Conservation (phyloP, 2,797 vertebrate species). For the Scomberomorus guttatus region DNA sequence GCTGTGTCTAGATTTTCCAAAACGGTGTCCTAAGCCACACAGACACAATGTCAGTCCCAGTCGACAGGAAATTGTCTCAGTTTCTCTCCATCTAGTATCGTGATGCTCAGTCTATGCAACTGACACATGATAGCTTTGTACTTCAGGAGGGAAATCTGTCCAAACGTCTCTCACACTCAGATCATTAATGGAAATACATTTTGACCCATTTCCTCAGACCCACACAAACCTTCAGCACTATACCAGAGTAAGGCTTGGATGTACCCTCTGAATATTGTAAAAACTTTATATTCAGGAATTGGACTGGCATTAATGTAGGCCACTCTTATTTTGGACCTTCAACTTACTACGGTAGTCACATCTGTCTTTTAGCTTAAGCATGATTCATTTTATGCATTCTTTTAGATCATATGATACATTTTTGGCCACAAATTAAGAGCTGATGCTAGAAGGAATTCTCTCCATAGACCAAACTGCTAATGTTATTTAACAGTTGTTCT, state of each 20-base stretch:
- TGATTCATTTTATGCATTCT: not conserved
- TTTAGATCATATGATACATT: conserved; percentile 2
- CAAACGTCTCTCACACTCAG: conserved; percentile 42
- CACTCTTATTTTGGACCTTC: conserved; percentile 15
- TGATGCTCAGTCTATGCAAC: conserved; percentile 19
- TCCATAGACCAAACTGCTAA: not conserved
- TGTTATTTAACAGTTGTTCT: not conserved
- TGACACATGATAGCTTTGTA: conserved; percentile 24
- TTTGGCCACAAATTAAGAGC: not conserved
- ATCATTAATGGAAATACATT: conserved; percentile 53
- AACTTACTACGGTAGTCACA: not conserved
- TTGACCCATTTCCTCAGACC: conserved; percentile 61
- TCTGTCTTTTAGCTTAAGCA: conserved; percentile 14
- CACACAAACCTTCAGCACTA: conserved; percentile 9
- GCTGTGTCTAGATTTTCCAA: conserved; percentile 40
- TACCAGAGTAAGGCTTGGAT: conserved; percentile 43
- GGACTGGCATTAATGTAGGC: conserved; percentile 45
- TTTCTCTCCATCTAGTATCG: conserved; percentile 40
- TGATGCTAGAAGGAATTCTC: not conserved
- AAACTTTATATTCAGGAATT: conserved; percentile 35
- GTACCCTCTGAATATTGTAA: conserved; percentile 29
- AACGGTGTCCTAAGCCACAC: conserved; percentile 32
- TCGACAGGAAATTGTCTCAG: conserved; percentile 66
- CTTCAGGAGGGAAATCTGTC: conserved; percentile 39
- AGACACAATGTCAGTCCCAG: conserved; percentile 45